Evolutionary conservation across 2,797 vertebrate genomes (phyloP).

Genomic region (Propithecus perrieri): DNA sequence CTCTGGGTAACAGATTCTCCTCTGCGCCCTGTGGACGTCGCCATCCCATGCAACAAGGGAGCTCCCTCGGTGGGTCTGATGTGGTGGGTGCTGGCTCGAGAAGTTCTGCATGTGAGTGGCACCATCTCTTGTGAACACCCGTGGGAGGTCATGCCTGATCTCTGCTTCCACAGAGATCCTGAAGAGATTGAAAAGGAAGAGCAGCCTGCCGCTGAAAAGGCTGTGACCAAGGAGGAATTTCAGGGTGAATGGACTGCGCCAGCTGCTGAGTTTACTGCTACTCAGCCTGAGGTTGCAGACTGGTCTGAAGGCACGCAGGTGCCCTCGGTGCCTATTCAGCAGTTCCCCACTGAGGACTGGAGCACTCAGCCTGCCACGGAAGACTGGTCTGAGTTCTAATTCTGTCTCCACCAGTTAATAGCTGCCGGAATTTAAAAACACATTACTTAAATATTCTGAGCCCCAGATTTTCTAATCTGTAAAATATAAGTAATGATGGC

Average conservation of each 20-base stretch:
- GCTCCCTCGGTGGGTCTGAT: not conserved
- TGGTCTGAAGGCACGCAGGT: no score
- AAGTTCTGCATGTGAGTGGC: not conserved
- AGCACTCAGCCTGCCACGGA: not conserved
- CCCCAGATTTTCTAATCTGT: not conserved
- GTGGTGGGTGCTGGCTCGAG: not conserved
- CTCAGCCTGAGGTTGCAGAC: not conserved
- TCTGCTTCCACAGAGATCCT: not conserved
- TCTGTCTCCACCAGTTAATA: not conserved
- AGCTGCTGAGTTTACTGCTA: not conserved
- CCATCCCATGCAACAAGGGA: not conserved
- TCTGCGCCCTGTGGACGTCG: not conserved
- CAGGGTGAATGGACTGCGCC: not conserved
- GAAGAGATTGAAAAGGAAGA: not conserved
- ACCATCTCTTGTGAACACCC: not conserved
- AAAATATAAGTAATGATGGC: not conserved
- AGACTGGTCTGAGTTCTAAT: not conserved
- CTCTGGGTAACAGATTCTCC: not conserved
- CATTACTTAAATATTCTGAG: not conserved
- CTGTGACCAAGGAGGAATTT: not conserved
- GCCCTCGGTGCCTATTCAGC: not conserved
- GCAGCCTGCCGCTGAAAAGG: not conserved
- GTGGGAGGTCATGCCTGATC: not conserved
- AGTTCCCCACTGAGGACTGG: not conserved
- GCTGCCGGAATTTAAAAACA: not conserved